A percentile compares a stretch with the other conserved stretches of the same genome.
Evolutionary conservation across 2,888 invertebrate species (phyloP).

Genomic region (Zygothrica quintamaculata): DNA sequence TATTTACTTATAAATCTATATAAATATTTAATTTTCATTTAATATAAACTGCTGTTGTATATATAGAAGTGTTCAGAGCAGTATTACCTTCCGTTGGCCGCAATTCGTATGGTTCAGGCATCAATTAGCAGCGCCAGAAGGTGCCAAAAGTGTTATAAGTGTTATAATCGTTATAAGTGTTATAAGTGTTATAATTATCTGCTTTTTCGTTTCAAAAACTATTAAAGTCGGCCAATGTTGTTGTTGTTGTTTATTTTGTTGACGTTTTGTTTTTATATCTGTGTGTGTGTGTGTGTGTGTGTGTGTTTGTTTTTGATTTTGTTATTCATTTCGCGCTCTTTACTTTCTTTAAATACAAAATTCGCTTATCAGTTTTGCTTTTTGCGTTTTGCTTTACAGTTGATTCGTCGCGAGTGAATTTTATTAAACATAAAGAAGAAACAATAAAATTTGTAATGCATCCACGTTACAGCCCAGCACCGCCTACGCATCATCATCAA

Average conservation of each 20-base stretch:
- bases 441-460: constrained; percentile 65
- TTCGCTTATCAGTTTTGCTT: constrained; percentile 15
- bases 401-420: constrained; percentile 30
- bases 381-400: constrained; percentile 32
- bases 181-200: background rate
- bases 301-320: too few species aligned
- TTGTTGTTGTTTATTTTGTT: constrained; percentile 1
- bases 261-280: too few species aligned
- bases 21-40: background rate
- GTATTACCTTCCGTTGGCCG: background rate
- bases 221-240: constrained; percentile 6
- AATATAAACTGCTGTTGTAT: too few species aligned
- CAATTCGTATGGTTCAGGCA: background rate
- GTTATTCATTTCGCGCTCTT: background rate
- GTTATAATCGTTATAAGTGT: background rate
- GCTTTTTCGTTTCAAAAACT: constrained; percentile 4
- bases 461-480: constrained; percentile 81
- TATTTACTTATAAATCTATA: too few species aligned
- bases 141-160: background rate
- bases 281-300: too few species aligned
- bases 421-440: constrained; percentile 5
- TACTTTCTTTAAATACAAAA: constrained; percentile 17
- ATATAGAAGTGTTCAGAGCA: too few species aligned
- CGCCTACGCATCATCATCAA: constrained; percentile 59
- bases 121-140: background rate